Percentiles rank a stretch among this genome's conserved stretches.
Conservation (phyloP, 2,797 vertebrate genomes). For the Rallus crepitans region DNA sequence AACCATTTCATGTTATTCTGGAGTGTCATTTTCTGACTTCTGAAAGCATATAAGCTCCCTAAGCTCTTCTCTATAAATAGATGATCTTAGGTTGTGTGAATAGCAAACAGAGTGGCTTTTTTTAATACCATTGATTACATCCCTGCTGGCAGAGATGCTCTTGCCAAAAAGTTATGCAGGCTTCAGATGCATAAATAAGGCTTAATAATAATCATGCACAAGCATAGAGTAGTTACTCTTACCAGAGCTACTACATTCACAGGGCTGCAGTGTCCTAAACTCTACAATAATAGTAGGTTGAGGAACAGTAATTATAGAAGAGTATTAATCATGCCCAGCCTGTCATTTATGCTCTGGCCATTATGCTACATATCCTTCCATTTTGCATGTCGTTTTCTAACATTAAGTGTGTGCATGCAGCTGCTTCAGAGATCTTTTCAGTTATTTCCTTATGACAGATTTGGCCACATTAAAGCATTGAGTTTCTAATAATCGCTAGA, state of each 20-base stretch:
- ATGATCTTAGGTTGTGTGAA: constrained; percentile 69
- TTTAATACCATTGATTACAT: constrained; percentile 73
- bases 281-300: constrained; percentile 80
- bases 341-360: constrained; percentile 77
- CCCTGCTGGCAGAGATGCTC: constrained; percentile 66
- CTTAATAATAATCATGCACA: constrained; percentile 72
- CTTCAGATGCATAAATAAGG: constrained; percentile 74
- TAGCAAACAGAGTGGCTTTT: constrained; percentile 62
- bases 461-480: constrained; percentile 81
- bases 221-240: constrained; percentile 64
- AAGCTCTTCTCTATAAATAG: constrained; percentile 71
- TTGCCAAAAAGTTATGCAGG: constrained; percentile 78
- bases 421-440: constrained; percentile 76
- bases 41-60: constrained; percentile 55
- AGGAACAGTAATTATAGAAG: constrained; percentile 78
- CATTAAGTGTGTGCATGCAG: constrained; percentile 76
- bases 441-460: constrained; percentile 80
- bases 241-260: constrained; percentile 68
- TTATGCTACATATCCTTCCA: constrained; percentile 77
- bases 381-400: constrained; percentile 79
- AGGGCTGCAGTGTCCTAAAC: constrained; percentile 72
- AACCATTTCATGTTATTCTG: neutral
- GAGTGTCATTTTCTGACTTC: constrained; percentile 57
- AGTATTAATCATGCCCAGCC: constrained; percentile 79
- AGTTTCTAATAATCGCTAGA: constrained; percentile 78